phyloP scores from a whole-genome alignment of 2,113 vertebrate species.

The Thymallus thymallus region DNA sequence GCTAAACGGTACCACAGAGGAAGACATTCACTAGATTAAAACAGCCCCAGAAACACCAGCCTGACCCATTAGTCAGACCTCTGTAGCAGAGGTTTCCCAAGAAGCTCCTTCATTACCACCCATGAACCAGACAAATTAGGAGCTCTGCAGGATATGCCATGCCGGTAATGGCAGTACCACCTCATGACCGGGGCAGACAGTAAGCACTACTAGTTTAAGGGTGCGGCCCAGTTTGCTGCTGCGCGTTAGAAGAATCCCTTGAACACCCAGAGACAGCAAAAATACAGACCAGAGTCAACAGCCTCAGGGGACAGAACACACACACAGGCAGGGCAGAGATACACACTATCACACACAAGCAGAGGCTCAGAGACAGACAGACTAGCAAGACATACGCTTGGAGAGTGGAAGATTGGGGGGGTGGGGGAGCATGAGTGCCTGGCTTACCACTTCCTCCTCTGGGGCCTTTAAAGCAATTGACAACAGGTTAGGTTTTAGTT shows the following conservation, averaged over 20 bases:
- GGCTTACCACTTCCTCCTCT: constrained; percentile 97
- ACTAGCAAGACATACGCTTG: constrained; percentile 46
- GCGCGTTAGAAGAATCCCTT: not conserved
- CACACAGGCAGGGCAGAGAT: constrained; percentile 26
- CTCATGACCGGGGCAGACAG: constrained; percentile 13
- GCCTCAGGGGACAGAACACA: constrained; percentile 39
- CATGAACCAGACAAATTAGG: constrained; percentile 40
- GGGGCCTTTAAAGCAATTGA: constrained; percentile 94
- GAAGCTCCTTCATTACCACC: constrained; percentile 3
- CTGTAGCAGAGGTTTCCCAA: constrained; percentile 7
- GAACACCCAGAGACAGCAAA: constrained; percentile 27
- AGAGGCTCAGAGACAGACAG: constrained; percentile 46
- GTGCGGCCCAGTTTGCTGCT: not conserved
- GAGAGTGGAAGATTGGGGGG: constrained; percentile 9
- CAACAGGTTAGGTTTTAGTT: constrained; percentile 85
- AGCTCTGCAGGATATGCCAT: constrained; percentile 29
- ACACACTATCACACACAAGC: constrained; percentile 35
- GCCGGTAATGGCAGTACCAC: not conserved
- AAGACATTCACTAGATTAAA: constrained; percentile 14
- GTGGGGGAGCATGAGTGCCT: constrained; percentile 49
- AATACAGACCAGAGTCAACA: constrained; percentile 26
- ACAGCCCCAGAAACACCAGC: not conserved
- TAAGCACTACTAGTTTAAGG: constrained; percentile 19
- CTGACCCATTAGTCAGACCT: not conserved
- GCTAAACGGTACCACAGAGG: not conserved